Conservation (phyloP, 2,888 invertebrate species). For the Platynereis dumerilii region DNA sequence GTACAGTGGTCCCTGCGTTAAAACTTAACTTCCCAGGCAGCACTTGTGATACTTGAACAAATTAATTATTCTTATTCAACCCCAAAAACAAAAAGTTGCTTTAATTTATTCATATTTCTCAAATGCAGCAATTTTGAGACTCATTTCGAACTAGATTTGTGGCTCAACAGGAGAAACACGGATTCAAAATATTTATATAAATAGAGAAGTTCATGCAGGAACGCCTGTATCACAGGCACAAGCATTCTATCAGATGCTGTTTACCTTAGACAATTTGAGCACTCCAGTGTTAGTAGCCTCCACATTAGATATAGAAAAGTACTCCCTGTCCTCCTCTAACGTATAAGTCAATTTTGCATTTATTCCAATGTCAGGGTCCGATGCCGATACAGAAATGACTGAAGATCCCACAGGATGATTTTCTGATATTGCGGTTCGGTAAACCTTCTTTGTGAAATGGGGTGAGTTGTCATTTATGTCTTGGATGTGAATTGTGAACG, state of each 20-base stretch:
- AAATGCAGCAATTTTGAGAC: too few relatives aligned
- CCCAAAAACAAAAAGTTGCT: too few relatives aligned
- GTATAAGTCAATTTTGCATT: constrained; percentile 31
- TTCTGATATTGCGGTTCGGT: constrained; percentile 21
- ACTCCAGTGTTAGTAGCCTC: constrained; percentile 26
- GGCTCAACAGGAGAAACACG: too few relatives aligned
- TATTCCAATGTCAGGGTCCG: constrained; percentile 34
- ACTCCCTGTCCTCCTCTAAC: neutral
- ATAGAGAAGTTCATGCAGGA: too few relatives aligned
- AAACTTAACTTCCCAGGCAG: too few relatives aligned
- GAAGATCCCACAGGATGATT: constrained; percentile 30
- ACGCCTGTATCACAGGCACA: too few relatives aligned
- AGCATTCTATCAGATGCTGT: too few relatives aligned
- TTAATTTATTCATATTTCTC: too few relatives aligned
- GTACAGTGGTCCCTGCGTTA: too few relatives aligned
- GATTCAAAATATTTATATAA: neutral
- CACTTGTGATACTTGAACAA: too few relatives aligned
- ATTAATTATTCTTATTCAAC: constrained; percentile 5
- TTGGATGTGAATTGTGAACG: constrained; percentile 60
- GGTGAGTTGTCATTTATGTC: constrained; percentile 47
- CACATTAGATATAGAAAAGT: constrained; percentile 32
- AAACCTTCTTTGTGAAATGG: constrained; percentile 22
- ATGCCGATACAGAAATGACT: constrained; percentile 28
- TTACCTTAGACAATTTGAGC: constrained; percentile 35
- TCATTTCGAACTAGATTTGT: too few relatives aligned